Percentiles rank a stretch among this genome's conserved stretches.
phyloP scores from a whole-genome alignment of 2,888 invertebrate genomes.

The Perizoma flavofasciatum region DNA sequence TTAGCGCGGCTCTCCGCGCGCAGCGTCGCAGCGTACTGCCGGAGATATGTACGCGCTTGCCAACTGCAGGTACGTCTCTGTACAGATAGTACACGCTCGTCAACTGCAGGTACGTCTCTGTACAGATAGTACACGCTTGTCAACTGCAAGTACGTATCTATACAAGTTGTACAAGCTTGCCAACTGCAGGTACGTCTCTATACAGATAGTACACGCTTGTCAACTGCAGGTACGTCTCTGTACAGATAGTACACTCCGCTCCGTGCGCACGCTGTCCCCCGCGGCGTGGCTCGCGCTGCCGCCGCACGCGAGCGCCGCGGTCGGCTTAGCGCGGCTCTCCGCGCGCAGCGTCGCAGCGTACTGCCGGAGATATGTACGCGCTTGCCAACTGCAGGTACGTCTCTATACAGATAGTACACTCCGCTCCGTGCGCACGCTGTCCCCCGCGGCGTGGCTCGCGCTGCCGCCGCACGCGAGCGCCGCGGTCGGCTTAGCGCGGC shows the following conservation, averaged over 20 bases:
- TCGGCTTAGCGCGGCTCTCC: constrained; percentile 81
- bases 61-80: constrained; percentile 79
- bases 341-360: constrained; percentile 90
- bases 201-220: constrained; percentile 87
- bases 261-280: constrained; percentile 91
- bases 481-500: constrained; percentile 70
- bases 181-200: constrained; percentile 79
- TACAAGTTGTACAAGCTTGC: constrained; percentile 83
- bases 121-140: constrained; percentile 87
- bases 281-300: constrained; percentile 93
- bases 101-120: constrained; percentile 79
- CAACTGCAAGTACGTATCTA: constrained; percentile 77
- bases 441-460: constrained; percentile 93
- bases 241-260: constrained; percentile 73
- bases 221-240: constrained; percentile 79
- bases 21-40: constrained; percentile 90
- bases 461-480: constrained; percentile 76
- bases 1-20: constrained; percentile 86
- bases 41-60: constrained; percentile 88
- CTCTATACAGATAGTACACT: too few relatives aligned
- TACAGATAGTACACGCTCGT: constrained; percentile 87
- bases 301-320: constrained; percentile 49
- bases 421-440: constrained; percentile 90
- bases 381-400: constrained; percentile 84
- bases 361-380: constrained; percentile 89